Evolutionary conservation across 2,113 vertebrate species (phyloP).

Genomic region (Percina caprodes): DNA sequence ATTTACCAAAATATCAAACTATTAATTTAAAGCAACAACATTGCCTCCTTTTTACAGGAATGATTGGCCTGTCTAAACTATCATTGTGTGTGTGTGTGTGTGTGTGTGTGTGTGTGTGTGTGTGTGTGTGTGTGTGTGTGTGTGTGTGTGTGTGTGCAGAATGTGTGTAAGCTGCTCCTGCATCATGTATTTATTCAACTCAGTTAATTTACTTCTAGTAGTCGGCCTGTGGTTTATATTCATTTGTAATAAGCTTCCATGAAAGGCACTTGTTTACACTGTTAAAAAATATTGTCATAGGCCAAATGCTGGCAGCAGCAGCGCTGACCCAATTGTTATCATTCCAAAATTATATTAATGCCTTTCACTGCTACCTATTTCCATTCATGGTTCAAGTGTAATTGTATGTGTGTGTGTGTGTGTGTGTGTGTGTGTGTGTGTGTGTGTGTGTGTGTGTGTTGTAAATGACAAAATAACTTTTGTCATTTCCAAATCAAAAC

Average conservation of each 20-base stretch:
- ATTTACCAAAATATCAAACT: not conserved
- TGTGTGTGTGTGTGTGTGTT: slow-evolving; percentile 1
- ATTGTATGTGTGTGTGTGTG: slow-evolving; percentile 3
- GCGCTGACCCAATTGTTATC: slow-evolving; percentile 14
- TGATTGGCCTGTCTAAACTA: slow-evolving; percentile 10
- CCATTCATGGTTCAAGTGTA: slow-evolving; percentile 29
- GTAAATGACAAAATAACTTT: not conserved
- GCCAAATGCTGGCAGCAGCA: slow-evolving; percentile 3
- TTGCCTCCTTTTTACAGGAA: not conserved
- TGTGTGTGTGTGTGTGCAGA: slow-evolving; percentile 8
- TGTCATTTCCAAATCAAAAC: slow-evolving; percentile 22
- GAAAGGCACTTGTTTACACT: slow-evolving; percentile 49
- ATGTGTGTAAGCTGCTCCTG: slow-evolving; percentile 32
- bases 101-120: slow-evolving; percentile 17
- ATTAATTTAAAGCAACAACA: not conserved
- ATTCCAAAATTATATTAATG: slow-evolving; percentile 14
- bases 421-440: slow-evolving; percentile 9
- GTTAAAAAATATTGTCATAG: slow-evolving; percentile 20
- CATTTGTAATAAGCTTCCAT: slow-evolving; percentile 29
- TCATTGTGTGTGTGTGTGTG: slow-evolving; percentile 6
- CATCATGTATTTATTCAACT: slow-evolving; percentile 52
- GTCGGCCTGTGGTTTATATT: slow-evolving; percentile 20
- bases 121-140: not conserved
- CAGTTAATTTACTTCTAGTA: slow-evolving; percentile 19
- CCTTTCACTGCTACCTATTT: slow-evolving; percentile 28